Evolutionary conservation across 1,140 invertebrate species (phyloP).

Genomic region (Drepana arcuata): DNA sequence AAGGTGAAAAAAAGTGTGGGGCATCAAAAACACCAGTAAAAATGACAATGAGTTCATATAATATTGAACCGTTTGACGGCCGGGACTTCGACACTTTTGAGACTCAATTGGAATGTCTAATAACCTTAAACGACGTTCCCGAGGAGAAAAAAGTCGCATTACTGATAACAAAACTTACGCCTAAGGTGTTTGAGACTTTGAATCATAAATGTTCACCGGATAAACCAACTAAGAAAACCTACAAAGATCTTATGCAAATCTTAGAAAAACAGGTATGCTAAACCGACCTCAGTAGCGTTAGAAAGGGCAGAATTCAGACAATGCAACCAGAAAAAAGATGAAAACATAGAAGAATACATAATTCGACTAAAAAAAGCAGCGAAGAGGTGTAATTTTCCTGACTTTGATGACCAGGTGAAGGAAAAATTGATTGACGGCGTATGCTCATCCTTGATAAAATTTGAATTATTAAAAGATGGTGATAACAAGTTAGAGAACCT

Average conservation of each 20-base stretch:
- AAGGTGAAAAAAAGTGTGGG: too few species aligned
- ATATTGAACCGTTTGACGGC: background rate
- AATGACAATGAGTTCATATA: too few species aligned
- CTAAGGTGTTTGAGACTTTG: background rate
- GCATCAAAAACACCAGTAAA: too few species aligned
- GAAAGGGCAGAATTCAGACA: background rate
- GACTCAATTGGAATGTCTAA: constrained; percentile 7
- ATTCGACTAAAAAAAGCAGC: background rate
- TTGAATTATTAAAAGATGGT: background rate
- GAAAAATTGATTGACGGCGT: background rate
- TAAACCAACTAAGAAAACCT: background rate
- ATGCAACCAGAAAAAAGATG: background rate
- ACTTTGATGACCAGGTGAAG: background rate
- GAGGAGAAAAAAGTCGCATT: constrained; percentile 3
- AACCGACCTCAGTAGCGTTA: background rate
- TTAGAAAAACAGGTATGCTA: background rate
- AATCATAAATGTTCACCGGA: background rate
- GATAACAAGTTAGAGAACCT: background rate
- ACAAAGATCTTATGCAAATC: background rate
- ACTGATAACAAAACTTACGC: constrained; percentile 5
- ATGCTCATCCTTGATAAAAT: background rate
- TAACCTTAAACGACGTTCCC: constrained; percentile 4
- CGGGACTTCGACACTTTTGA: constrained; percentile 2
- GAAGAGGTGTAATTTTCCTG: background rate
- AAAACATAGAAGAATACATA: background rate